A percentile compares a stretch with the other conserved stretches of the same genome.
phyloP scores from a whole-genome alignment of 2,888 invertebrate genomes.

The Cephus nigrinus region DNA sequence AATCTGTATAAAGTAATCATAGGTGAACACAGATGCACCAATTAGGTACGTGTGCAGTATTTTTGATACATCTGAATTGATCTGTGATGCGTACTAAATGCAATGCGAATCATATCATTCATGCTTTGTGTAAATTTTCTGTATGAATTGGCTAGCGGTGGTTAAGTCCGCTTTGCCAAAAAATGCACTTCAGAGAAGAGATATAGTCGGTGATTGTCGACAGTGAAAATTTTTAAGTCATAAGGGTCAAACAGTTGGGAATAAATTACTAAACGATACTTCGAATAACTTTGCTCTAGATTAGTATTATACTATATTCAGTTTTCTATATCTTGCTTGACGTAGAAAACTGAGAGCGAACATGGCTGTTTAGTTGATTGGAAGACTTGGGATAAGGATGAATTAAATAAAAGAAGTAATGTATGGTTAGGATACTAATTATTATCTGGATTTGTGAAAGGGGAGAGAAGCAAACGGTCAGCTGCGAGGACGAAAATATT shows the following conservation, averaged over 20 bases:
- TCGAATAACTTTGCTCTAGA: background rate
- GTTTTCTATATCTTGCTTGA: background rate
- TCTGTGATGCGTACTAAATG: constrained; percentile 37
- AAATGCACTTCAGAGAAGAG: background rate
- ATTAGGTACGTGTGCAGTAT: constrained; percentile 38
- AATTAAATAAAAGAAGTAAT: too few species aligned
- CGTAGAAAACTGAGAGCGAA: background rate
- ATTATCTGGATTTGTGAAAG: background rate
- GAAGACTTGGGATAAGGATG: background rate
- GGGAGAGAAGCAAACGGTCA: background rate
- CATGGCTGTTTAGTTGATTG: background rate
- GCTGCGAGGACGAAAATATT: background rate
- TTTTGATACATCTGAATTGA: constrained; percentile 50
- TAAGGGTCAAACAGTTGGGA: background rate
- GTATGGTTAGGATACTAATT: background rate
- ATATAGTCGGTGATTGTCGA: background rate
- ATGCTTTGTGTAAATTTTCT: background rate
- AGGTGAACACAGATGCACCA: constrained; percentile 32
- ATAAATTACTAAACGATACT: background rate
- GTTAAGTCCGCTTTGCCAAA: background rate
- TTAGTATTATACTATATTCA: background rate
- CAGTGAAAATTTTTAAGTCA: background rate
- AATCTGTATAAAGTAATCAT: constrained; percentile 23
- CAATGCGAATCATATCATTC: background rate
- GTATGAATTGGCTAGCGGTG: background rate